These are phyloP conservation scores for Melanerpes aurifrons DNA, from an alignment of 2,113 vertebrate genomes.

Conservation along the genomic window DNA sequence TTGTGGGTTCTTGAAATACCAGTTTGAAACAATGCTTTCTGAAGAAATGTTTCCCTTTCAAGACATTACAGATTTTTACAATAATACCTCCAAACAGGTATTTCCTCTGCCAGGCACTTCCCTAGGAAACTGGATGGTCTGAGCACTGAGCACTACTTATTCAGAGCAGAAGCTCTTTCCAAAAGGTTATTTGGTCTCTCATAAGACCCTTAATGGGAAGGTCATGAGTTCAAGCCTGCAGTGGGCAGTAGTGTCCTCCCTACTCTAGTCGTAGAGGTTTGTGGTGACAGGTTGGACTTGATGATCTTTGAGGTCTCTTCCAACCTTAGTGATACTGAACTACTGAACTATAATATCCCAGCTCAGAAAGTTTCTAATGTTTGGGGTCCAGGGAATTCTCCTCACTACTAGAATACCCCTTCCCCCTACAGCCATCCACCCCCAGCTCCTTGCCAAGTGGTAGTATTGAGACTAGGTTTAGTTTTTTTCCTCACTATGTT, in stretches of 20 bases:
- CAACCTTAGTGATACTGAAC: no score
- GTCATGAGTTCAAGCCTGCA: no score
- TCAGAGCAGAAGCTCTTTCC: background rate
- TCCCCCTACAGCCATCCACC: background rate
- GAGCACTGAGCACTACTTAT: background rate
- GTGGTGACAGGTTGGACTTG: no score
- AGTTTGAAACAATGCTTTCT: background rate
- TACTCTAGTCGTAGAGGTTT: no score
- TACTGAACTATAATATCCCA: background rate
- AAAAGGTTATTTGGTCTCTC: background rate
- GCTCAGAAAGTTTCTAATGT: background rate
- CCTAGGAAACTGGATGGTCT: background rate
- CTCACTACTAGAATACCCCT: background rate
- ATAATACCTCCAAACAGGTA: background rate
- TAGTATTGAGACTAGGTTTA: background rate
- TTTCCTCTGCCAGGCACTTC: background rate
- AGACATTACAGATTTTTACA: background rate
- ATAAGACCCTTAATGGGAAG: no score
- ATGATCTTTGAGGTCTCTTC: no score
- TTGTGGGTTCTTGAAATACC: background rate
- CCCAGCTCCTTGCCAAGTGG: background rate
- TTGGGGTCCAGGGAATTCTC: background rate
- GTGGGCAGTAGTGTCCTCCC: no score
- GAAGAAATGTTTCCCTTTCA: background rate
- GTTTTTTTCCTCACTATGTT: background rate